Evolutionary conservation across 2,113 vertebrate species (phyloP).

Genomic region (Mesitornis unicolor): DNA sequence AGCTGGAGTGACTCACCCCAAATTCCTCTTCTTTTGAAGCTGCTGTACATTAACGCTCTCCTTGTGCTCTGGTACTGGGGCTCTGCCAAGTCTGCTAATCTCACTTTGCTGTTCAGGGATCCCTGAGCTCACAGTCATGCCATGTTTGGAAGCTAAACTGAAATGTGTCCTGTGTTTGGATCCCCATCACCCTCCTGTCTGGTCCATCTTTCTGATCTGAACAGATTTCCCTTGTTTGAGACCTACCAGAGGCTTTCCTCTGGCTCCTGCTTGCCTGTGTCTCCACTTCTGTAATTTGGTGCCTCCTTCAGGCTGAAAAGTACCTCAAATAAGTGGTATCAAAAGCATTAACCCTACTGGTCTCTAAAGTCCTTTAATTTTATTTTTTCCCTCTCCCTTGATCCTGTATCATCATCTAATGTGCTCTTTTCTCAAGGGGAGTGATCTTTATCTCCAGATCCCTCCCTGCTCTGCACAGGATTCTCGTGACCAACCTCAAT

Average conservation of each 20-base stretch:
- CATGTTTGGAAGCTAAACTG: background rate
- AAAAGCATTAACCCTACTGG: background rate
- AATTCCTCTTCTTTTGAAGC: background rate
- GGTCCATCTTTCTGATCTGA: background rate
- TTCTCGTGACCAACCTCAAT: background rate
- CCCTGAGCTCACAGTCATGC: background rate
- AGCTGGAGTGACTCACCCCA: background rate
- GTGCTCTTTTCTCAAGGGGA: background rate
- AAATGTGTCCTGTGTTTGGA: background rate
- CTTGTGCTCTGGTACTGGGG: background rate
- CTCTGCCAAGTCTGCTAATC: background rate
- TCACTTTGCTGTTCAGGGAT: background rate
- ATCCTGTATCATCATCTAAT: background rate
- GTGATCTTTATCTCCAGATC: background rate
- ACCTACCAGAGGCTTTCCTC: background rate
- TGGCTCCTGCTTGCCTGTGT: background rate
- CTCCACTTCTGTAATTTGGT: background rate
- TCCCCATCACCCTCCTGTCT: background rate
- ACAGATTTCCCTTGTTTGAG: background rate
- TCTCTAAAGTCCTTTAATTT: background rate
- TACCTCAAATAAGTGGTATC: background rate
- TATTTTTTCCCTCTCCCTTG: background rate
- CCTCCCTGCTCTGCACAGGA: background rate
- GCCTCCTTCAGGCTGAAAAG: background rate
- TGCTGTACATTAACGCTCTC: background rate